These are phyloP conservation scores for Blastobasis lacticolella DNA, from an alignment of 2,888 invertebrate genomes.

Conservation along the genomic window DNA sequence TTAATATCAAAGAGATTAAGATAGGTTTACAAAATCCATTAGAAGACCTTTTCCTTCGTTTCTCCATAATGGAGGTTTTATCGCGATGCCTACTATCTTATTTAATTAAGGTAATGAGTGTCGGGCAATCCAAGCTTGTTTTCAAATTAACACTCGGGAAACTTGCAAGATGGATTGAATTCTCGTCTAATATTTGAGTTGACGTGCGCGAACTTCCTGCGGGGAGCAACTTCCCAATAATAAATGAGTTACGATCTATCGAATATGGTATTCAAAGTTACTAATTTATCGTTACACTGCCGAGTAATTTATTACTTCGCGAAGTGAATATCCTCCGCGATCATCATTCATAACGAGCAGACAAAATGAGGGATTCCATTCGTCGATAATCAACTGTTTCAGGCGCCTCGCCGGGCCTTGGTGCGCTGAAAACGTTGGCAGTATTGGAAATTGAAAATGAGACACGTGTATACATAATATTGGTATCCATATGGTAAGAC, in stretches of 20 bases:
- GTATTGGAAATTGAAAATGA: too few relatives aligned
- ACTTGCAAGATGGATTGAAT: constrained; percentile 24
- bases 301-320: too few relatives aligned
- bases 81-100: constrained; percentile 40
- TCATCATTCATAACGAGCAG: too few relatives aligned
- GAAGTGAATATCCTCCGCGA: too few relatives aligned
- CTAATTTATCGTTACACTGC: background rate
- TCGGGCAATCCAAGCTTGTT: constrained; percentile 44
- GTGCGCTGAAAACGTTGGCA: too few relatives aligned
- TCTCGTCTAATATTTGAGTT: constrained; percentile 7
- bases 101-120: constrained; percentile 61
- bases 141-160: constrained; percentile 42
- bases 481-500: too few relatives aligned
- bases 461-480: too few relatives aligned
- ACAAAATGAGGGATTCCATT: too few relatives aligned
- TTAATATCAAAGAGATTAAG: too few relatives aligned
- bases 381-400: too few relatives aligned
- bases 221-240: background rate
- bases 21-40: too few relatives aligned
- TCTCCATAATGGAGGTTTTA: constrained; percentile 14
- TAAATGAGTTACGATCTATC: constrained; percentile 1
- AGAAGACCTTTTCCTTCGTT: constrained; percentile 31
- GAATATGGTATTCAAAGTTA: constrained; percentile 5
- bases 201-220: constrained; percentile 1
- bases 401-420: too few relatives aligned